Evolutionary conservation across 2,113 vertebrate genomes (phyloP).

Genomic region (Pangasianodon gigas): DNA sequence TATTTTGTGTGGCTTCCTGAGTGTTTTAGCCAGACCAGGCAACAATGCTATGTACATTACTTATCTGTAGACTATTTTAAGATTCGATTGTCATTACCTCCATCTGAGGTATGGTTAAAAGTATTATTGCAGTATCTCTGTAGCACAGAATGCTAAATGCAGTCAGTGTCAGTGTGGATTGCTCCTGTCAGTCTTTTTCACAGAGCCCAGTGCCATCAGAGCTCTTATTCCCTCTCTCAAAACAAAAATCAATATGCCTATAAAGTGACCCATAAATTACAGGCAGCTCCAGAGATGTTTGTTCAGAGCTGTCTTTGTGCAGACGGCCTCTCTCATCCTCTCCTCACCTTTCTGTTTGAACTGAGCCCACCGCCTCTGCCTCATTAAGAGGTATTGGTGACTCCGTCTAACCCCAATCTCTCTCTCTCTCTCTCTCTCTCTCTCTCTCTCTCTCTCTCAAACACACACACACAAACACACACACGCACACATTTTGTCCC

Average conservation of each 20-base stretch:
- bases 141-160: constrained; percentile 41
- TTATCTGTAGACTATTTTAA: neutral
- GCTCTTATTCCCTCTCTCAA: constrained; percentile 88
- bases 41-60: neutral
- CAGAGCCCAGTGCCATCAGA: constrained; percentile 74
- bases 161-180: constrained; percentile 28
- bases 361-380: constrained; percentile 86
- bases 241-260: constrained; percentile 95
- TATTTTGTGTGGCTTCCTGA: neutral
- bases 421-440: constrained; percentile 29
- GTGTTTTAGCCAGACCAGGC: neutral
- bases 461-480: neutral
- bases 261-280: constrained; percentile 92
- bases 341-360: constrained; percentile 90
- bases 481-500: neutral
- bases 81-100: neutral
- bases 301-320: constrained; percentile 85
- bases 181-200: constrained; percentile 50
- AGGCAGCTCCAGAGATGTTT: constrained; percentile 82
- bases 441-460: constrained; percentile 8
- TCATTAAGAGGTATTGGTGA: constrained; percentile 91
- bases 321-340: constrained; percentile 84
- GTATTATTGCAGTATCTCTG: constrained; percentile 45
- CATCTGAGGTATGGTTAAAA: neutral
- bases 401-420: constrained; percentile 80